Base-by-base conservation (phyloP, 2,113 vertebrate species). In the Centrocercus urophasianus region DNA sequence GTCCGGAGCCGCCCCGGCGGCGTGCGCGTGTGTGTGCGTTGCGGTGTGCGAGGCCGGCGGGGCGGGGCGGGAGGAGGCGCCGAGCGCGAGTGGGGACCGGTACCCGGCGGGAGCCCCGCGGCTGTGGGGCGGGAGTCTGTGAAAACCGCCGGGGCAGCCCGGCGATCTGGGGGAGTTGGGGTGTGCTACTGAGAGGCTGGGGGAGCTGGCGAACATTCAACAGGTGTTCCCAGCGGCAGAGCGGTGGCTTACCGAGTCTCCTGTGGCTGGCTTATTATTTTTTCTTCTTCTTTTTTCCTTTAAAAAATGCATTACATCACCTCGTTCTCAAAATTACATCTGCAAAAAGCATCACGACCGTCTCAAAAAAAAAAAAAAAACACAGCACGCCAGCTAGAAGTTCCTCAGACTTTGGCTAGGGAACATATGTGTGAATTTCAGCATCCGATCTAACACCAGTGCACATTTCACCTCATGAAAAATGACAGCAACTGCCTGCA, bases 241-340 rank as follows among this genome's bases (percentile, higher is more conserved):
- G 52, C 59, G 4, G 66, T 47, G 38, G 54, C 32, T 71, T 24
- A 45, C 57, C 30, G 6, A 6, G 70, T 24, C 52, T 76, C 60
- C 30, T 6, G 54, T 48, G 38, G 5, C 11, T 48, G 38, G 12
- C 5, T 14, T 45, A 50, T 42, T 47, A 13, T 43, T 64, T 47
- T 32, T 19, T 8, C 36, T 42, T 65, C 36, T 40, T 40, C 24
- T 63, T 30, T 24, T 22, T 6, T 6, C 16, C 7, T 5, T 3
- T 3, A 50, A 19, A 6, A 19, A 6, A 70, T 56, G 28, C 76
- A 92, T 94, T 83, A 88, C 92, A 83, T 95, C 92, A 95, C 43
- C 57, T 92, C 76, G 40, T 75, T 75, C 83, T 93, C 77, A 64
- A 88, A 92, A 88, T 92, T 86, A 90, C 94, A 93, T 83, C 80